Evolutionary conservation across 1,140 invertebrate species (phyloP), one percentile per base, ranked within the genome.

Genomic region (Sitobion miscanthi): DNA sequence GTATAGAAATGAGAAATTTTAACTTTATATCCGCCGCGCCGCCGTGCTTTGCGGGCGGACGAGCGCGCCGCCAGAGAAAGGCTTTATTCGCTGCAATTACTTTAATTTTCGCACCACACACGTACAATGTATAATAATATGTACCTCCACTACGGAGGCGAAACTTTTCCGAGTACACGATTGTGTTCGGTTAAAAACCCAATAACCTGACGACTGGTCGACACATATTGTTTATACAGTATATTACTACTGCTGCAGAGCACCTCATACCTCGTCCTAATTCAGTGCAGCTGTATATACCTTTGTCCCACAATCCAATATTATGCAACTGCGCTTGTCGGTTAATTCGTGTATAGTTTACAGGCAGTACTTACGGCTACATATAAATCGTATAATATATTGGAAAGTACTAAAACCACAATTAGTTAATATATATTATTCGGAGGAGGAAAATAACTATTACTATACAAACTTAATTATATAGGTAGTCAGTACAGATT

Each of bases 1-100:
- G 82, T 83, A 83, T 35, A 21, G 38, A 21, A 83, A 83, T 83
- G 82, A 38, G 82, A 83, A 83, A 83, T 83, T 83, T 83, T 83
- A 83, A 83, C 20, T 83, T 83, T 83, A 83, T 83, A 35, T 38
- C n/a, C 35, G 17, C 38, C 35, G 35, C 35, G 17, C 38, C 35
- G 35, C 35, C 82, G 38, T 8, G 42, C 35, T 21, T 42, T 23
- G 35, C 35, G 82, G 35, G 82, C 4, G 62, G 62, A 77, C 62
- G 62, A 77, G 35, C 21, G 82, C n/a, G 38, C 35, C 23, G 20
- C 42, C 35, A 83, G 35, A 17, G 62, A 42, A 83, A 83, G 35
- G 82, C 35, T 21, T 83, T 42, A 42, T 42, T 83, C 35, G 21
- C 35, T 42, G 17, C 20, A 23, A 35, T 83, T 83, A 35, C 82